phyloP scores from a whole-genome alignment of 2,888 invertebrate species.

The Lamellibrachia satsuma region DNA sequence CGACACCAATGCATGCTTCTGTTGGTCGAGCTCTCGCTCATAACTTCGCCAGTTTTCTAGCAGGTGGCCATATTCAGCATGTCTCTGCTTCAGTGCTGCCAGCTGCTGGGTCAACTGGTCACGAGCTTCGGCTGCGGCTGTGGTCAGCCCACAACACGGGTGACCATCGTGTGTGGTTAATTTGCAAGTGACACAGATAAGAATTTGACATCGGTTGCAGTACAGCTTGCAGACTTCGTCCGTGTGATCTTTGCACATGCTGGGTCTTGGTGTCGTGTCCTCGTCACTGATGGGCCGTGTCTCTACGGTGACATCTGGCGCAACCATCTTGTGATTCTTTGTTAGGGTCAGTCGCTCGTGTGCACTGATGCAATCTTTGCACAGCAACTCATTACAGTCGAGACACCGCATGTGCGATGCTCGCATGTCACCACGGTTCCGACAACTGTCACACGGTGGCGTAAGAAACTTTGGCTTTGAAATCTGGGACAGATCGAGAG shows the following conservation, averaged over 20 bases:
- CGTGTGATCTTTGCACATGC: constrained; percentile 26
- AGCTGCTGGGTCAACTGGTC: constrained; percentile 23
- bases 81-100: constrained; percentile 17
- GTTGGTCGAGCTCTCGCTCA: constrained; percentile 26
- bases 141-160: constrained; percentile 25
- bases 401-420: constrained; percentile 27
- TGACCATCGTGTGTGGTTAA: constrained; percentile 31
- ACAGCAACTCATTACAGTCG: constrained; percentile 33
- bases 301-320: background rate
- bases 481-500: constrained; percentile 20
- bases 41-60: constrained; percentile 30
- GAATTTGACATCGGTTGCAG: constrained; percentile 29
- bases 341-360: constrained; percentile 35
- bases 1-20: constrained; percentile 18
- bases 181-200: constrained; percentile 31
- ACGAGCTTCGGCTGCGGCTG: constrained; percentile 24
- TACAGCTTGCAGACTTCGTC: constrained; percentile 27
- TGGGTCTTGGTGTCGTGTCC: background rate
- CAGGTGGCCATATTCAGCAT: constrained; percentile 27
- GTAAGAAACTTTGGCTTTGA: background rate
- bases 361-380: constrained; percentile 32
- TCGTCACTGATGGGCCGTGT: background rate
- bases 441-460: constrained; percentile 30
- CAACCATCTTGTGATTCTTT: constrained; percentile 30
- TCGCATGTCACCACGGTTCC: constrained; percentile 25